Evolutionary conservation across 2,113 vertebrate genomes (phyloP), one percentile per base, ranked within the genome.

Genomic region (Gopherus evgoodei): DNA sequence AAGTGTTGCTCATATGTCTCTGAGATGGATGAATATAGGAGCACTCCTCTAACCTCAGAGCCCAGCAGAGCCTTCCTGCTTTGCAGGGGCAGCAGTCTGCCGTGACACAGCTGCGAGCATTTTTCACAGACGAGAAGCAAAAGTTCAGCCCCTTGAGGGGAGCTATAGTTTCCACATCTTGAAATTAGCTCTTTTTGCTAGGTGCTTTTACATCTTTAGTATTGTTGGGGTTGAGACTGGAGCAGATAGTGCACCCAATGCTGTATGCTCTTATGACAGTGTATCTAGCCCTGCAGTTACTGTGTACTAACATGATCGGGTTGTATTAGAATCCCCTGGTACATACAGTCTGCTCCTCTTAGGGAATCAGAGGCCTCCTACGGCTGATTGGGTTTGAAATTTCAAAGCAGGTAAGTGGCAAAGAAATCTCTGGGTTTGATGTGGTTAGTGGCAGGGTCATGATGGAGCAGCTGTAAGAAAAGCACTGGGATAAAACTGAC

Each of bases 41-140:
- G 97, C 96, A 86, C 95, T 97, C 94, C 91, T 84, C 97, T 97
- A 98, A 97, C 98, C 98, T 98, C 98, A 96, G 98, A 98, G 98
- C 98, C 97, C 99, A 98, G 97, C 98, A 95, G 98, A 99, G 97
- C 95, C 99, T 98, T 98, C 98, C 98, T 98, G 98, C 98, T 35
- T 98, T 54, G 98, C 93, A n/a, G 99, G 98, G 98, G 98, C 97
- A 98, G 98, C 98, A 98, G 98, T 98, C 98, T 98, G 98, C 98
- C 98, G 98, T 98, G 98, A 98, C 98, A 98, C 98, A 98, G 98
- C 99, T 99, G 98, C 96, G 95, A 98, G 98, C 98, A 98, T 98
- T 98, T 98, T 98, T 99, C 99, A 99, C 99, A 99, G 98, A 97
- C 98, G 98, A 97, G 98, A 98, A 98, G 98, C 97, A 97, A 97